Evolutionary conservation across 92 coral and sea anemone genomes (phyloP), one percentile per base, ranked within the genome.

Genomic region (Porites divaricata): DNA sequence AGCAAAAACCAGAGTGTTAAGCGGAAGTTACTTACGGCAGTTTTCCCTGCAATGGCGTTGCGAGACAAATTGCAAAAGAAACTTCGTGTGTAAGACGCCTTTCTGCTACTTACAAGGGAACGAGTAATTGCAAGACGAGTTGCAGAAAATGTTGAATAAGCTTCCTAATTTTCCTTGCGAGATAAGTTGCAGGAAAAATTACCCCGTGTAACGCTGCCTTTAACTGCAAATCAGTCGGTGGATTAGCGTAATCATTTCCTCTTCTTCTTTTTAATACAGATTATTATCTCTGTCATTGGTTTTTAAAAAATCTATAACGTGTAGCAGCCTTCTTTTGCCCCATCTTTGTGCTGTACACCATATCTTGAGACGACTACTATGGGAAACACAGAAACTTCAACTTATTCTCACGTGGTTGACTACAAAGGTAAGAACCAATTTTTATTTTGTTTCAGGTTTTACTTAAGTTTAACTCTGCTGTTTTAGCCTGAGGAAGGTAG

Each of bases 311-410:
- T 11, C 15, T 71, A 71, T 48, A 49, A 71, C 76, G 59, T 41
- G n/a, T 28, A 71, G 49, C 76, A 57, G 76, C 49, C 49, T 71
- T 24, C 76, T 41, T 71, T 71, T 71, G 57, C n/a, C 76, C 24
- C 45, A 71, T 71, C 17, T 2, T 71, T 71, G 24, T 71, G 76
- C 61, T 72, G 45, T 72, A 48, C 50, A 6, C 45, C 45, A 35
- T 5, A 35, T 35, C 45, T 35, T 3, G 45, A 72, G 61, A 58
- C 57, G 17, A 72, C 76, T 19, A 73, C 20, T 52, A 73, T 73
- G 77, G 77, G 77, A 73, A 73, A 73, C 77, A 17, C 17, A 19
- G 77, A 73, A 73, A 73, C 77, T 73, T 73, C 63, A 21, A 52
- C 77, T 73, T 48, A 52, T 73, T 73, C 77, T 50, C 41, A 73